phyloP scores from a whole-genome alignment of 2,113 vertebrate genomes.

The Hemiprocne comata region DNA sequence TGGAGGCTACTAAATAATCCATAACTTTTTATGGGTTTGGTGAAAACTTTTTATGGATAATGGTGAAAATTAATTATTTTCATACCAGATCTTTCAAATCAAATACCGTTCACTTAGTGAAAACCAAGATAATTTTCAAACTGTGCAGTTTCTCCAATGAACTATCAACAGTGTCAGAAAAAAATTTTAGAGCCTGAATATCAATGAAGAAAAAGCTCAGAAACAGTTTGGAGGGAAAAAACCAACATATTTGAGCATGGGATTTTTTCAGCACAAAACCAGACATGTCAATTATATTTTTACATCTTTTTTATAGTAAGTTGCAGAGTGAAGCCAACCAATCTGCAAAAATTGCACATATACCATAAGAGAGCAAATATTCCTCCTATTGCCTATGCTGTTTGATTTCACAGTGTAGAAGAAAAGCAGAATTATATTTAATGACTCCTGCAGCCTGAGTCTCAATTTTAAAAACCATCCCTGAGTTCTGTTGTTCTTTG shows the following conservation, averaged over 20 bases:
- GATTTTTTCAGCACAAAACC: slow-evolving; percentile 25
- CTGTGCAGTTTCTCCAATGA: not conserved
- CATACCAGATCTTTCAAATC: not conserved
- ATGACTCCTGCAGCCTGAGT: slow-evolving; percentile 15
- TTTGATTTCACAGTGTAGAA: slow-evolving; percentile 35
- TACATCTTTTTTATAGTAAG: slow-evolving; percentile 27
- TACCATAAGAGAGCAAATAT: slow-evolving; percentile 26
- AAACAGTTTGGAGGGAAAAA: not conserved
- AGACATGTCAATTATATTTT: slow-evolving; percentile 43
- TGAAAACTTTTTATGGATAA: no score
- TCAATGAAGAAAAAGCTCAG: slow-evolving; percentile 20
- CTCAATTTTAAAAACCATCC: not conserved
- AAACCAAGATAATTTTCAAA: not conserved
- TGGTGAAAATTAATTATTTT: not conserved
- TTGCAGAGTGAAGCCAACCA: slow-evolving; percentile 40
- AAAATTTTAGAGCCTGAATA: not conserved
- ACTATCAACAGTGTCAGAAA: not conserved
- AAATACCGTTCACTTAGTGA: not conserved
- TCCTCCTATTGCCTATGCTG: not conserved
- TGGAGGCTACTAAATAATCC: not conserved
- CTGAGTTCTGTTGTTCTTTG: slow-evolving; percentile 26
- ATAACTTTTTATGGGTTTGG: not conserved
- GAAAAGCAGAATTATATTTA: slow-evolving; percentile 39
- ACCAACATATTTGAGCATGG: not conserved
- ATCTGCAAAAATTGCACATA: slow-evolving; percentile 43